Percentiles rank a stretch among this genome's conserved stretches.
These are phyloP conservation scores for Mesaphorura yosii DNA, from an alignment of 1,140 invertebrate genomes.

Conservation along the genomic window DNA sequence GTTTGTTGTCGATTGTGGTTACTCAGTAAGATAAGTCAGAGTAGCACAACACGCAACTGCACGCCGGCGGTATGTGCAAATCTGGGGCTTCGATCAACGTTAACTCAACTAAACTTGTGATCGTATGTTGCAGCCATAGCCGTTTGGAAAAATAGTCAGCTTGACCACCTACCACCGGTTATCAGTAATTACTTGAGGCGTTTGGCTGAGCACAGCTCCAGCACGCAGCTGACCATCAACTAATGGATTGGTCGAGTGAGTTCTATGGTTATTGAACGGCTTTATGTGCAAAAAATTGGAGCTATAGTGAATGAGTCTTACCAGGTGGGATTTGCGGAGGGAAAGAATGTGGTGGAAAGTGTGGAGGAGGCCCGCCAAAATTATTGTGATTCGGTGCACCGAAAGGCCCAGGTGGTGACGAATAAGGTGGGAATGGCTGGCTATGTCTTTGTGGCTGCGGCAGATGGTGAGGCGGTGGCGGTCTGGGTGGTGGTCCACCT, in stretches of 20 bases:
- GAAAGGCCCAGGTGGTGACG: slow-evolving; percentile 22
- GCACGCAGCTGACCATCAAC: neutral
- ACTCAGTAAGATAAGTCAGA: too few relatives aligned
- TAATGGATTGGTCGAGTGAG: neutral
- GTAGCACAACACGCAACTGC: too few relatives aligned
- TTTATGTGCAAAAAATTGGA: slow-evolving; percentile 8
- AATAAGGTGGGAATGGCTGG: slow-evolving; percentile 26
- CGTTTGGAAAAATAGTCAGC: neutral
- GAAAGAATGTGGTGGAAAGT: slow-evolving; percentile 23
- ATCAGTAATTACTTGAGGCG: neutral
- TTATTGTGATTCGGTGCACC: slow-evolving; percentile 22
- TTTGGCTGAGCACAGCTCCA: neutral
- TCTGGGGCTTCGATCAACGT: too few relatives aligned
- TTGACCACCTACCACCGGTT: neutral
- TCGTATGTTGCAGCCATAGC: too few relatives aligned
- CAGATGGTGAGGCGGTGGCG: slow-evolving; percentile 38
- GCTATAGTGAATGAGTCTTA: slow-evolving; percentile 1
- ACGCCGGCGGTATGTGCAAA: too few relatives aligned
- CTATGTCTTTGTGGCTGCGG: slow-evolving; percentile 23
- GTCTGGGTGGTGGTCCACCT: slow-evolving; percentile 44
- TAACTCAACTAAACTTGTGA: too few relatives aligned
- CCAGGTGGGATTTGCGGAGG: slow-evolving; percentile 24
- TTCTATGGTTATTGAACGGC: too few relatives aligned
- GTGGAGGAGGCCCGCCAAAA: slow-evolving; percentile 26
- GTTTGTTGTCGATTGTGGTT: too few relatives aligned